Evolutionary conservation across 53 echinoderm and acorn worm species (phyloP).

Genomic region (Zoroaster sp.): DNA sequence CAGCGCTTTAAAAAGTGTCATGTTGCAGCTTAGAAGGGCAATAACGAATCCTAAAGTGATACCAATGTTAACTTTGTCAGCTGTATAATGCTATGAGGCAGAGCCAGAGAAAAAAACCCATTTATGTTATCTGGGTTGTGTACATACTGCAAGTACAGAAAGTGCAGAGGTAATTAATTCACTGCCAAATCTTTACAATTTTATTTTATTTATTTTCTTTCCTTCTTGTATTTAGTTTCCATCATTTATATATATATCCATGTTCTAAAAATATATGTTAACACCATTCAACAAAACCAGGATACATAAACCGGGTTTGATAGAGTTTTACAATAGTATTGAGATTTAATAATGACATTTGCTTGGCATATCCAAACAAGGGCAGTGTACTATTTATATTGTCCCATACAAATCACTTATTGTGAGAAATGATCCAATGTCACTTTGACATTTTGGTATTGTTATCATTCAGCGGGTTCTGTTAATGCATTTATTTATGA

Average conservation of each 20-base stretch:
- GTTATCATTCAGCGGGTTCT: too few relatives aligned
- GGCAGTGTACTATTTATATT: background rate
- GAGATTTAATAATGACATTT: background rate
- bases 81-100: too few relatives aligned
- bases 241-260: background rate
- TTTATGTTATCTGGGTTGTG: too few relatives aligned
- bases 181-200: background rate
- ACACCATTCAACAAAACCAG: background rate
- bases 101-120: too few relatives aligned
- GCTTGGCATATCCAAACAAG: background rate
- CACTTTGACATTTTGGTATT: too few relatives aligned
- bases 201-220: background rate
- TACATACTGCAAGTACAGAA: background rate
- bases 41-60: too few relatives aligned
- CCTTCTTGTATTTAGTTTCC: background rate
- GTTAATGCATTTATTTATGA: too few relatives aligned
- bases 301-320: background rate
- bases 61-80: too few relatives aligned
- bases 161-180: constrained; percentile 37
- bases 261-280: background rate
- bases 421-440: too few relatives aligned
- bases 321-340: background rate
- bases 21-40: too few relatives aligned
- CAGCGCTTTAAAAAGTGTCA: too few relatives aligned
- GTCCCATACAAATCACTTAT: too few relatives aligned